Base-by-base conservation (phyloP, 2,888 invertebrate species). In the Synergus gifuensis region DNA sequence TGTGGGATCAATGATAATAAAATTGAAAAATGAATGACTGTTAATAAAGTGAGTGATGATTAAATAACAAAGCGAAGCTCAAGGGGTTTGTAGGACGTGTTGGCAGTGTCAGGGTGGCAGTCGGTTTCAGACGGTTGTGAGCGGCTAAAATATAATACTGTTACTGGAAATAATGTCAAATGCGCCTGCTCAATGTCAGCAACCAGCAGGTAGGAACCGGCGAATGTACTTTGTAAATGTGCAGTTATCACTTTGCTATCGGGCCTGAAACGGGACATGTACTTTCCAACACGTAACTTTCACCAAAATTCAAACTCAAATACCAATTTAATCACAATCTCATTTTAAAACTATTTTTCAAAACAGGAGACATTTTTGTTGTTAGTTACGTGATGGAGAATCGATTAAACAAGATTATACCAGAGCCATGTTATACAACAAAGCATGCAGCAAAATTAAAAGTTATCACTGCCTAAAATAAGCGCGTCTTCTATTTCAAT, bases 21-120 rank as follows among this genome's bases (percentile, higher is more conserved):
- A 36, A 5, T 14, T 63, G 63, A 60, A 58, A 77, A 81, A 79
- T 79, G 78, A 66, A 79, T 86, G 78, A 80, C 82, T 87, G 88
- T 88, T 89, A 88, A 88, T 88, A 86, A 87, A 86, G 88, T 87
- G 85, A 87, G 87, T 88, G 86, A 60, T 11, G 28, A 44, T 44
- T 46, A 49, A 69, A 82, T 85, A 83, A 85, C 79, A 88, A 89
- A 91, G 90, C 89, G 87, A 90, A 91, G 90, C 90, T 88, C 85
- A 82, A 85, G 89, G 85, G 82, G 77, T 84, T 86, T 86, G 85
- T 86, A 88, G 90, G 90, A 91, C 90, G 91, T 92, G 91, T 91
- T 91, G 91, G 90, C 91, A 89, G 87, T 89, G 90, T 89, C 81
- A 81, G 86, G 88, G 84, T 83, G 84, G 85, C 76, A 82, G 79